Conservation (phyloP, 1,140 invertebrate genomes). For the Leptopilina boulardi region DNA sequence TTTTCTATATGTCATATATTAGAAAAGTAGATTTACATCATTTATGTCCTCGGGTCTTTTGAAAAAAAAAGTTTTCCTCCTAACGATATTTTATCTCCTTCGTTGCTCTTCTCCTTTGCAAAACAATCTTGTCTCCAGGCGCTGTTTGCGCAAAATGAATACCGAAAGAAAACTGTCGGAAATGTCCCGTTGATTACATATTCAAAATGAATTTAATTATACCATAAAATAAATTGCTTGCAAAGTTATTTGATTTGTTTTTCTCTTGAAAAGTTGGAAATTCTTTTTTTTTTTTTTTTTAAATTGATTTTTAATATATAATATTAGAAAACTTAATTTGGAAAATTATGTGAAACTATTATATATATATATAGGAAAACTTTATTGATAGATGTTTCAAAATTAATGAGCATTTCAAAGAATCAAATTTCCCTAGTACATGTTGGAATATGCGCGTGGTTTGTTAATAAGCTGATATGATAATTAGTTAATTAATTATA, state of each 20-base stretch:
- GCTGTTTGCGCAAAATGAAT: background rate
- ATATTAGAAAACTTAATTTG: too few relatives aligned
- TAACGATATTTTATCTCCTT: slow-evolving; percentile 1
- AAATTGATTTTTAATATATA: too few relatives aligned
- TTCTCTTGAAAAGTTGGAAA: too few relatives aligned
- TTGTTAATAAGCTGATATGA: background rate
- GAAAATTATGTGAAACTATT: too few relatives aligned
- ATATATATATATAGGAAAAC: too few relatives aligned
- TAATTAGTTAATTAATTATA: slow-evolving; percentile 12
- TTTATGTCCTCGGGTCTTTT: slow-evolving; percentile 2
- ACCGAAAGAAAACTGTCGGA: background rate
- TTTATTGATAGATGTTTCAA: too few relatives aligned
- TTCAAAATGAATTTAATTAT: slow-evolving; percentile 1
- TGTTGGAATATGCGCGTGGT: too few relatives aligned
- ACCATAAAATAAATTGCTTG: background rate
- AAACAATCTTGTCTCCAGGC: background rate
- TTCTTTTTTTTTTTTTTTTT: too few relatives aligned
- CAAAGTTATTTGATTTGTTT: background rate
- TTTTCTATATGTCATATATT: background rate
- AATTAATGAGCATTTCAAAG: too few relatives aligned
- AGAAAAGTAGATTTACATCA: slow-evolving; percentile 10
- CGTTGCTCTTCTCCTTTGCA: background rate
- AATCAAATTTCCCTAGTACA: too few relatives aligned
- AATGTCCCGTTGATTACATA: background rate
- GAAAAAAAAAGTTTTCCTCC: background rate